Conservation (phyloP, 2,113 vertebrate species). For the Chauna torquata region DNA sequence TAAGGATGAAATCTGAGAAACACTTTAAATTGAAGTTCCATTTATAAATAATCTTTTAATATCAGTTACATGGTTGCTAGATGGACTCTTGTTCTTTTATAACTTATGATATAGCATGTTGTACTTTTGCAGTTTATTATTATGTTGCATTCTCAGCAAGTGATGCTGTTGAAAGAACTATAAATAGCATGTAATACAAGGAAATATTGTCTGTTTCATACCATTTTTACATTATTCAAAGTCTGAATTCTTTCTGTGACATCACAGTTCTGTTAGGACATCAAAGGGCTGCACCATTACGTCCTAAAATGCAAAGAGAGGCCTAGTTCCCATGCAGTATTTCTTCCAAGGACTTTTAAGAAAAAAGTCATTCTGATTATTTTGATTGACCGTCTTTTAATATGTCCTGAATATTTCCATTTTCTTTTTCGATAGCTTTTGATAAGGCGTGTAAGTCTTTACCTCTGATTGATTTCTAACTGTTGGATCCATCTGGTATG, state of each 20-base stretch:
- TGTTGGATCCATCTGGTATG: not conserved
- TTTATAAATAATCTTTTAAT: constrained; percentile 63
- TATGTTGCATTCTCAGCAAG: constrained; percentile 35
- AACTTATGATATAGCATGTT: constrained; percentile 21
- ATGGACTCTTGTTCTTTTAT: constrained; percentile 67
- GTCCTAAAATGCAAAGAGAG: not conserved
- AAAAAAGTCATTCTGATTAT: not conserved
- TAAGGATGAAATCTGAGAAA: constrained; percentile 53
- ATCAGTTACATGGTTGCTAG: constrained; percentile 70
- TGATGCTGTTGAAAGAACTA: constrained; percentile 42
- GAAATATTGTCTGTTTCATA: constrained; percentile 1
- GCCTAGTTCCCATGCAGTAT: accelerated
- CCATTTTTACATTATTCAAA: not conserved
- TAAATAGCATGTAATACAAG: constrained; percentile 51
- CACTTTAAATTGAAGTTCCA: constrained; percentile 49
- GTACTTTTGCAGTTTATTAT: constrained; percentile 53
- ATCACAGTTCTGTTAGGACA: not conserved
- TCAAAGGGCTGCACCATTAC: not conserved
- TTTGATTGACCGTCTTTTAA: not conserved
- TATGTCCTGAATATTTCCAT: not conserved
- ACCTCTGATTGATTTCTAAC: not conserved
- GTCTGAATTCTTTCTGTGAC: not conserved
- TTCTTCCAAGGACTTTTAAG: not conserved
- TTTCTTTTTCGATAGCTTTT: not conserved
- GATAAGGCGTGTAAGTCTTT: not conserved